phyloP scores from a whole-genome alignment of 2,888 invertebrate species.

The Dicranocentrus wangi region DNA sequence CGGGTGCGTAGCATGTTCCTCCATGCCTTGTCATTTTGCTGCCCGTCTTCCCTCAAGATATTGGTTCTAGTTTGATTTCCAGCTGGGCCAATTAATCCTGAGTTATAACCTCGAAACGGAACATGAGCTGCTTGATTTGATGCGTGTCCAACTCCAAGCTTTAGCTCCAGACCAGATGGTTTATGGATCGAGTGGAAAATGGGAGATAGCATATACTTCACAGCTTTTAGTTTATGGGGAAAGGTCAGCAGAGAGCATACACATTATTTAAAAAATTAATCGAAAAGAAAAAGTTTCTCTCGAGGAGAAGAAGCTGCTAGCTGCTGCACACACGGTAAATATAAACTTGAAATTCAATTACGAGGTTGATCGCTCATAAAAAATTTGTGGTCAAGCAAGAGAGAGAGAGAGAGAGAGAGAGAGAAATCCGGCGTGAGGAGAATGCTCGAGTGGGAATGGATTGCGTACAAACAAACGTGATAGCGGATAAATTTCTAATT shows the following conservation, averaged over 20 bases:
- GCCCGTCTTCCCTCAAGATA: slow-evolving; percentile 4
- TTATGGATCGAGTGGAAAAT: no score
- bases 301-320: no score
- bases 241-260: slow-evolving; percentile 15
- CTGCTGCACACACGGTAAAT: no score
- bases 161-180: no score
- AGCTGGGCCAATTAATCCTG: slow-evolving; percentile 63
- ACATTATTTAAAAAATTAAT: no score
- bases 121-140: background rate
- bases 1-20: background rate
- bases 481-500: no score
- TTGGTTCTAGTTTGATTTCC: slow-evolving; percentile 40
- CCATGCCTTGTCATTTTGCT: background rate
- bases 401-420: background rate
- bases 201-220: no score
- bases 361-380: slow-evolving; percentile 14
- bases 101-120: background rate
- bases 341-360: background rate
- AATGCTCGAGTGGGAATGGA: slow-evolving; percentile 7
- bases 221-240: slow-evolving; percentile 16
- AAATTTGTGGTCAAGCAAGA: background rate
- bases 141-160: no score
- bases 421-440: background rate
- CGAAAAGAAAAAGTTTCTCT: no score
- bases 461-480: background rate